Evolutionary conservation across 1,140 invertebrate species (phyloP).

Genomic region (Cydia fagiglandana): DNA sequence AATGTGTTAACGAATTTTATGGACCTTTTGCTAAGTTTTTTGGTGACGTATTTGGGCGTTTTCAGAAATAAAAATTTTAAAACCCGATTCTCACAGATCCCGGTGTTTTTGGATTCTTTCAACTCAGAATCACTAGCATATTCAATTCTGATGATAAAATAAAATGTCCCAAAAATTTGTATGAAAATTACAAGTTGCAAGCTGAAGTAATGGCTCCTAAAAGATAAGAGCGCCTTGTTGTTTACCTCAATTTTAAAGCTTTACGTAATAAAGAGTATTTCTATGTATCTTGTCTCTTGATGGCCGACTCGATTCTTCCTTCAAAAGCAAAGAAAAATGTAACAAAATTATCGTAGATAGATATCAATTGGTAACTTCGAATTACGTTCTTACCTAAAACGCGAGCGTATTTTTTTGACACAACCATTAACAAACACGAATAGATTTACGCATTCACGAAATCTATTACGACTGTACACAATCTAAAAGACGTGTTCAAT

Average conservation of each 20-base stretch:
- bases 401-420: constrained; percentile 39
- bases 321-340: too few relatives aligned
- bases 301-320: too few relatives aligned
- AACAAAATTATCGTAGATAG: neutral
- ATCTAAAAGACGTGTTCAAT: constrained; percentile 60
- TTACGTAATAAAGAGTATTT: neutral
- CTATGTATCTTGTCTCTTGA: neutral
- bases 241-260: neutral
- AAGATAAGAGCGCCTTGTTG: too few relatives aligned
- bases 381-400: constrained; percentile 2
- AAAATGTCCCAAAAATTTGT: too few relatives aligned
- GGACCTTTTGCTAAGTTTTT: neutral
- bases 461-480: constrained; percentile 59
- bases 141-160: too few relatives aligned
- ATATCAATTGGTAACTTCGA: neutral
- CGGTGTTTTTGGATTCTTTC: too few relatives aligned
- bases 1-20: neutral
- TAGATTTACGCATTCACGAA: constrained; percentile 47
- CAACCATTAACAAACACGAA: constrained; percentile 39
- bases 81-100: too few relatives aligned
- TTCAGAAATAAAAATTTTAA: too few relatives aligned
- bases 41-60: too few relatives aligned
- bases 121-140: too few relatives aligned
- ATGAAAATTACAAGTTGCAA: too few relatives aligned
- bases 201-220: too few relatives aligned